Base-by-base conservation (phyloP, 2,113 vertebrate species). In the Marmota flaviventris region DNA sequence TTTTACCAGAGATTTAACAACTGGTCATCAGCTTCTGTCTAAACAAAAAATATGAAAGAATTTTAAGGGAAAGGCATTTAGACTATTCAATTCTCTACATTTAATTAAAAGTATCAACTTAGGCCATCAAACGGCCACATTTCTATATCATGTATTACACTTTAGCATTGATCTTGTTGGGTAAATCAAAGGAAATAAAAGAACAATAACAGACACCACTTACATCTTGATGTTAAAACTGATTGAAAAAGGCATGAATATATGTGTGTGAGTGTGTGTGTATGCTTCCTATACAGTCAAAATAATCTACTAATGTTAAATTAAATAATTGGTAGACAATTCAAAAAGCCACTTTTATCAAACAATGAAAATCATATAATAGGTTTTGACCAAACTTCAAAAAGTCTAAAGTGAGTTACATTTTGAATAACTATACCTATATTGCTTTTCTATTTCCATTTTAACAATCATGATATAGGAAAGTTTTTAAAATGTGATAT, bases 121-220 rank as follows among this genome's bases (percentile, higher is more conserved):
- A 79, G 7, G 73, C 2, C 24, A 95, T 51, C 24, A 75, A 5
- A 84, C 51, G 78, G 7, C 10, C n/a, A 61, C 25, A 37, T 24
- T 45, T 42, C 20, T 75, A 8, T 14, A 63, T 29, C 29, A 84
- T 56, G 1, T 48, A 83, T 48, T 58, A 37, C 32, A 79, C 24
- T 61, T 78, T 37, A 72, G n/a, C 78, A 20, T 32, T 72, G 42
- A 86, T 1, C 2, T 56, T 83, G 58, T 20, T 53, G 25, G 32
- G 45, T 93, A 92, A 92, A 85, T 95, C 24, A 61, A 84, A n/a
- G 16, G 20, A 88, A 79, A 87, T 89, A 34, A 75, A 95, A 85
- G 16, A 88, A 63, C n/a, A 34, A 45, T 29, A 73, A 58, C 5
- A 61, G 67, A 58, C 27, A 39, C 32, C 2, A 39, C 61, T 89